Evolutionary conservation across 2,113 vertebrate genomes (phyloP), one percentile per base, ranked within the genome.

Genomic region (Thymallus thymallus): DNA sequence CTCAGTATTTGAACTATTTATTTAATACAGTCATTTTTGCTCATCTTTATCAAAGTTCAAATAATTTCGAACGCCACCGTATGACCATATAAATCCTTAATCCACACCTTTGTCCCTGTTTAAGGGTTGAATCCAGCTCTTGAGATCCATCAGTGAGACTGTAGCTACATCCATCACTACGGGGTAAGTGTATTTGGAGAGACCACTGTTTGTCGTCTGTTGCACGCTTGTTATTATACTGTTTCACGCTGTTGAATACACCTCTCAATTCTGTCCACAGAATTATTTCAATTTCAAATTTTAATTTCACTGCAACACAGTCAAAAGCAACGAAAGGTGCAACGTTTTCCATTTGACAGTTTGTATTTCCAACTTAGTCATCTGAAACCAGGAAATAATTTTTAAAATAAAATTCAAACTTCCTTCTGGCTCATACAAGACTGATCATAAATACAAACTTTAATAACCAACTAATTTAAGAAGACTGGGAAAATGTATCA

Each of bases 381-480:
- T 86, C 91, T 7, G 29, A 55, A 30, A 84, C 84, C 89, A 51
- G 48, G 16, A 90, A 90, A 91, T 89, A 93, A 93, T 94, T 91
- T 92, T 91, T 74, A 88, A 91, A 93, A 92, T 91, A 73, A 51
- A 64, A 41, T 70, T 92, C 90, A 91, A 89, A 92, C 91, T 90
- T 85, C 22, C 92, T 93, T 93, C 93, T 91, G 91, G 89, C 92
- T 94, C 92, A 94, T 93, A 95, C 92, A 94, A 92, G 91, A 88
- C 89, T 91, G 89, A 91, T 94, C 93, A 94, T 94, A 94, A 94
- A 94, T 94, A 93, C 93, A 93, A 92, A 87, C 92, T 93, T 94
- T 93, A 88, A 90, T 92, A 88, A 51, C 48, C 91, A 92, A 92
- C 82, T 78, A 78, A 94, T 93, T 93, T 93, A 94, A 18, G 93